Evolutionary conservation across 1,140 invertebrate species (phyloP), one percentile per base, ranked within the genome.

Genomic region (Aradophagus sp.): DNA sequence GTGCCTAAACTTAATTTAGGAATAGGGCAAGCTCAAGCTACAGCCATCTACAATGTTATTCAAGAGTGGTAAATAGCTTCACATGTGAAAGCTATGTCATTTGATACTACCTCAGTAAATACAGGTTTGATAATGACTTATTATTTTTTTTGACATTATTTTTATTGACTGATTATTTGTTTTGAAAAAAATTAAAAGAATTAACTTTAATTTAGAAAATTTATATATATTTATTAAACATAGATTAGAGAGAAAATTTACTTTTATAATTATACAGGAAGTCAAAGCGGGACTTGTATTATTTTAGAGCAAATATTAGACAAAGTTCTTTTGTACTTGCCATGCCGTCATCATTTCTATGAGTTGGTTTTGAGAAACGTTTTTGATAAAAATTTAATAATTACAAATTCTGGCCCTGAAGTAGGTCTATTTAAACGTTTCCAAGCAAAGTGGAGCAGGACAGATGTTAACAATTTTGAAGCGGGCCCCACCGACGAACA

Each of bases 61-160:
- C 10, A 34, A 29, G 45, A 76, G 0, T 73, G 53, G 67, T 14
- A 66, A 6, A 4, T 73, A 8, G 6, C 7, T 7, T 17, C 61
- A 7, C 13, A 12, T 6, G 32, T 70, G 14, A 47, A 45, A 41
- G 66, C 36, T 13, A 38, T 76, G 11, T 73, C 55, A n/a, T 76
- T 62, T 55, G 73, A 71, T 15, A 71, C 67, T 11, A 67, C 73
- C 8, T 16, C 44, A 7, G 14, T 16, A n/a, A 72, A 77, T 45
- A 67, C 59, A 42, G 67, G 58, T 72, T 23, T 23, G 20, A n/a
- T n/a, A n/a, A n/a, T n/a, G n/a, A n/a, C n/a, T n/a, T n/a, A n/a
- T n/a, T n/a, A n/a, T n/a, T n/a, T n/a, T n/a, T n/a, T n/a, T n/a
- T n/a, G n/a, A n/a, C n/a, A n/a, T n/a, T n/a, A n/a, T n/a, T n/a